Base-by-base conservation (phyloP, 2,797 vertebrate genomes). In the Anableps anableps region DNA sequence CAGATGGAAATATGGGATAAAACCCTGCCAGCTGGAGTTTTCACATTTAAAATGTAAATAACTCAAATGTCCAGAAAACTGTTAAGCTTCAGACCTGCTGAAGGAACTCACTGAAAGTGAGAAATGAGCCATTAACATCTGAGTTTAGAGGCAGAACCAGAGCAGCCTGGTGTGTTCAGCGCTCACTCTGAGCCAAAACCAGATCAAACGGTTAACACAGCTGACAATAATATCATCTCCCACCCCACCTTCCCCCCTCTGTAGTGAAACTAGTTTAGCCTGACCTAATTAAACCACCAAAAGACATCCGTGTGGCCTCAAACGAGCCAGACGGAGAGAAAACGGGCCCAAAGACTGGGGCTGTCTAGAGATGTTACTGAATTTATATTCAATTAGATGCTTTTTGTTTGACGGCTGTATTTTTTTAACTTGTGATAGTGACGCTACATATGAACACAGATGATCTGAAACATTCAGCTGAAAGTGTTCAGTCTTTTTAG, bases 211-310 rank as follows among this genome's bases (percentile, higher is more conserved):
- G 89, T 91, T 82, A 87, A 80, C 80, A 55, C 62, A 29, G 72
- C 38, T 83, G 89, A 90, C 83, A 88, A 88, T 86, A 71, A 85
- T 82, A 80, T 82, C 75, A 86, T 76, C 77, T 81, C 84, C 78
- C 77, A 80, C 72, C 86, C 83, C 77, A 85, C 81, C n/a, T 41
- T 84, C 66, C 38, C 21, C 53, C 10, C 83, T 78, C 84, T 89
- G 71, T 80, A 86, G 88, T 90, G 86, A 80, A 91, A 88, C 89
- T 85, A 93, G 90, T 93, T 92, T 89, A 86, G 88, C 83, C 84
- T 92, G 94, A 92, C 92, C 93, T 91, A 83, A 90, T 93, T 93
- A 91, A 87, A 91, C 88, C 90, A 91, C 55, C 85, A 81, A 79
- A 89, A 89, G 82, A 90, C 86, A 76, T 92, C 80, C 80, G 75